Conservation (phyloP, 2,113 vertebrate genomes). For the Bubo bubo region DNA sequence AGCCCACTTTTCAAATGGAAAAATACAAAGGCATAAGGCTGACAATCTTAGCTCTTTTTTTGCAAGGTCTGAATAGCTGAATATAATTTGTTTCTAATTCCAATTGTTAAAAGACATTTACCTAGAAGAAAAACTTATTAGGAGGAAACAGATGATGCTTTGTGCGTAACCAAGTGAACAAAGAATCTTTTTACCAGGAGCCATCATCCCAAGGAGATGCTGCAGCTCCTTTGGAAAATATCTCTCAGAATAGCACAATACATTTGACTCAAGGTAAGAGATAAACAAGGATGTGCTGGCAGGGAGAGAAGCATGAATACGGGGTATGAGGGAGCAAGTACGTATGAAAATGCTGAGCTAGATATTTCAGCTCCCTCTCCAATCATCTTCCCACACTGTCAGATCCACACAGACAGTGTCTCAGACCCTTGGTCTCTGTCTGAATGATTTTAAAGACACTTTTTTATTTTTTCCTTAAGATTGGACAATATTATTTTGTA, state of each 20-base stretch:
- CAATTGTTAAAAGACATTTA: neutral
- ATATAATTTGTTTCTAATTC: constrained; percentile 30
- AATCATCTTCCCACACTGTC: neutral
- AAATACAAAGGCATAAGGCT: neutral
- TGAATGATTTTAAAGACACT: neutral
- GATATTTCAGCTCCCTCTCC: neutral
- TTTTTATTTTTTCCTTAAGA: neutral
- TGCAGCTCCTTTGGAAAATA: neutral
- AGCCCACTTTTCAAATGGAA: neutral
- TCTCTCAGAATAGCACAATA: neutral
- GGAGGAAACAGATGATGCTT: neutral
- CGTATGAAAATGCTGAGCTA: neutral
- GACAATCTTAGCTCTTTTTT: neutral
- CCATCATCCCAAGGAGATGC: neutral
- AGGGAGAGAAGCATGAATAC: neutral
- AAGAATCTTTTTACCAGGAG: neutral
- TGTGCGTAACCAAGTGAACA: neutral
- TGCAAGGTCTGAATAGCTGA: neutral
- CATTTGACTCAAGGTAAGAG: constrained; percentile 10
- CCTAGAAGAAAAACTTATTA: neutral
- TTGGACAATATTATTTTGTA: neutral
- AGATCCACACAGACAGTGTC: neutral
- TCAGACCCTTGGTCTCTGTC: neutral
- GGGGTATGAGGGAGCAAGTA: neutral
- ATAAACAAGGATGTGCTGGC: neutral